A percentile compares a stretch with the other conserved stretches of the same genome.
These are phyloP conservation scores for Phoxinus dragarum DNA, from an alignment of 2,797 vertebrate species.

Conservation along the genomic window DNA sequence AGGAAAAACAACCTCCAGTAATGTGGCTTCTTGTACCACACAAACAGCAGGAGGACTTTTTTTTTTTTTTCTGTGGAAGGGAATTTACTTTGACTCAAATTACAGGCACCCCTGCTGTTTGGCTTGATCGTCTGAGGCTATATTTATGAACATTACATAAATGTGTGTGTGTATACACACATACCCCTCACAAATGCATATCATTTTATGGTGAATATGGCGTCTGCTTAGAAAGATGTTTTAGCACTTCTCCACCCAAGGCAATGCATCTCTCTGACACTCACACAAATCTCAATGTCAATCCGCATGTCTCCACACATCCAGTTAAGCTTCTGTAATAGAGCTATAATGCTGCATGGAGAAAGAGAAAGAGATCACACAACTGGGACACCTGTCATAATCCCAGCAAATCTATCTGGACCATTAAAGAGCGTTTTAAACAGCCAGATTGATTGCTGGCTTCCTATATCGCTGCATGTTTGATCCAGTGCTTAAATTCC, in stretches of 20 bases:
- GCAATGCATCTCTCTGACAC: conserved; percentile 46
- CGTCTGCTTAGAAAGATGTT: neutral
- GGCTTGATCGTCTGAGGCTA: conserved; percentile 6
- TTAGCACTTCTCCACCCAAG: conserved; percentile 32
- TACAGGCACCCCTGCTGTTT: conserved; percentile 25
- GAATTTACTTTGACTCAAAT: conserved; percentile 34
- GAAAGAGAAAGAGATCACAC: conserved; percentile 22
- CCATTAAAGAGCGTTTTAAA: conserved; percentile 12
- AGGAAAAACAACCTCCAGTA: conserved; percentile 13
- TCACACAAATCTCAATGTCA: conserved; percentile 50
- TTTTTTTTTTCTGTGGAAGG: neutral
- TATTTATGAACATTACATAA: conserved; percentile 31
- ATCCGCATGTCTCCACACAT: conserved; percentile 19
- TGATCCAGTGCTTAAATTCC: conserved; percentile 37
- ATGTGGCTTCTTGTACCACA: conserved; percentile 25
- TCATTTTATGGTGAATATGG: conserved; percentile 19
- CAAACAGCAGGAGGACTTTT: conserved; percentile 6
- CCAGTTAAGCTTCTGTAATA: conserved; percentile 45
- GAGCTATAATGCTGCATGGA: conserved; percentile 14
- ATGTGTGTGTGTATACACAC: conserved; percentile 7
- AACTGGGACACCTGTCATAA: conserved; percentile 26
- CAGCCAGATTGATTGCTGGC: conserved; percentile 26
- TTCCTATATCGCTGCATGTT: neutral
- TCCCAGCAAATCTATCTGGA: conserved; percentile 22
- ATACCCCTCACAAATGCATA: conserved; percentile 8